Evolutionary conservation across 2,797 vertebrate genomes (phyloP), one percentile per base, ranked within the genome.

Genomic region (Furcifer pardalis): DNA sequence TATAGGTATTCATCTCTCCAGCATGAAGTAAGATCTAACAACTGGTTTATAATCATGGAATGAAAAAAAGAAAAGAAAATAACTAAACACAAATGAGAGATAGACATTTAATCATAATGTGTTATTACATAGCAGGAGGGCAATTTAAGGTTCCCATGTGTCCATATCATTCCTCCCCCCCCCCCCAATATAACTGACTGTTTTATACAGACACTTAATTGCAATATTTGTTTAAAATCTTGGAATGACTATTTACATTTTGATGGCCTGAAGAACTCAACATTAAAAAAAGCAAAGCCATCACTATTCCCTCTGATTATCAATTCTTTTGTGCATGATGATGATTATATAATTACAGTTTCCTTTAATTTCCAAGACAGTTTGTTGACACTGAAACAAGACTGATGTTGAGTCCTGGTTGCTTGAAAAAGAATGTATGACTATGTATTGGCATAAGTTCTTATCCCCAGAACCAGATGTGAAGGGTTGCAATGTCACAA

Each of bases 361-460:
- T 87, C 68, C 86, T 92, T 13, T 27, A 86, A 79, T 77, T 86
- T 84, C 84, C 84, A 90, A 86, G 89, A 89, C n/a, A 87, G 81
- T 86, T 88, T 90, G 89, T 91, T 94, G 86, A 94, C 91, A 89
- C 86, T 63, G 77, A 92, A 91, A 88, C 93, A 82, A 95, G 92
- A 92, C 83, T 66, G 84, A 90, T 71, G 32, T 56, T 56, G 79
- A 76, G n/a, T 15, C 40, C 52, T 46, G 40, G 46, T 66, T 81
- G 35, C 49, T 68, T 56, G 37, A 21, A 66, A 27, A 75, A 56
- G 25, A 59, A 60, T 30, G 46, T 30, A 32, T 17, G 65, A 23
- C 32, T 81, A 27, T 59, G 32, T 35, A 56, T 21, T 21, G n/a
- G 8, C 27, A 23, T 17, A 73, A 65, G 25, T 32, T 32, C 42